phyloP scores from a whole-genome alignment of 1,140 invertebrate genomes.

The Bilobella aurantiaca region DNA sequence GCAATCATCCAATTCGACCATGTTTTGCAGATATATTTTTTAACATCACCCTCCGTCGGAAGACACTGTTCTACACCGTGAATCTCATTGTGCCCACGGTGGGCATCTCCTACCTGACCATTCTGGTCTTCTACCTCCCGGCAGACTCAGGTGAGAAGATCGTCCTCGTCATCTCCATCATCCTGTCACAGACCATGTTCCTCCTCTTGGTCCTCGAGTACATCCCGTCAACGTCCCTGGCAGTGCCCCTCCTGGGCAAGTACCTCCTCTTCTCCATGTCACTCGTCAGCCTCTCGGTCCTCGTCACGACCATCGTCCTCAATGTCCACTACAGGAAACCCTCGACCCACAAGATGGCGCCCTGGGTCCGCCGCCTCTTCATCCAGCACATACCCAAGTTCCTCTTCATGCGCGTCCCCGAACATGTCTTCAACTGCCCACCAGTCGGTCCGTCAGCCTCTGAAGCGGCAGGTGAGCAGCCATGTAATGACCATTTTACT shows the following conservation, averaged over 20 bases:
- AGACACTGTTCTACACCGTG: slow-evolving; percentile 92
- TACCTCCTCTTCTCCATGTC: slow-evolving; percentile 99
- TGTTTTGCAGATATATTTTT: slow-evolving; percentile 85
- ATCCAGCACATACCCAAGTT: slow-evolving; percentile 71
- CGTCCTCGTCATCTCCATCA: slow-evolving; percentile 93
- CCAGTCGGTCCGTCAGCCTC: background rate
- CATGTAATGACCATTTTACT: background rate
- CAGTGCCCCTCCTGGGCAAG: slow-evolving; percentile 90
- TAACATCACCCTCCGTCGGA: slow-evolving; percentile 88
- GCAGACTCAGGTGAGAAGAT: slow-evolving; percentile 98
- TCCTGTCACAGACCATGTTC: slow-evolving; percentile 98
- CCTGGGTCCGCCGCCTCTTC: slow-evolving; percentile 80
- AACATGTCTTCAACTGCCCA: slow-evolving; percentile 29
- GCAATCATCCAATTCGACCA: too few relatives aligned
- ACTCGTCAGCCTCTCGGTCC: slow-evolving; percentile 87
- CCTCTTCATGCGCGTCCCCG: slow-evolving; percentile 61
- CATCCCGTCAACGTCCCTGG: slow-evolving; percentile 95
- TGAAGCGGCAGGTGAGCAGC: background rate
- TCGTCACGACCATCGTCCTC: slow-evolving; percentile 92
- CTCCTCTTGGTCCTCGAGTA: slow-evolving; percentile 96
- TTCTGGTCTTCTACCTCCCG: slow-evolving; percentile 93
- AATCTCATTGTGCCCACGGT: slow-evolving; percentile 90
- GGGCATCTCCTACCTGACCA: slow-evolving; percentile 80
- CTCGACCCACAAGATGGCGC: slow-evolving; percentile 91
- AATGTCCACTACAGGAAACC: slow-evolving; percentile 99